Base-by-base conservation (phyloP, 2,888 invertebrate species). In the Troilus luridus region DNA sequence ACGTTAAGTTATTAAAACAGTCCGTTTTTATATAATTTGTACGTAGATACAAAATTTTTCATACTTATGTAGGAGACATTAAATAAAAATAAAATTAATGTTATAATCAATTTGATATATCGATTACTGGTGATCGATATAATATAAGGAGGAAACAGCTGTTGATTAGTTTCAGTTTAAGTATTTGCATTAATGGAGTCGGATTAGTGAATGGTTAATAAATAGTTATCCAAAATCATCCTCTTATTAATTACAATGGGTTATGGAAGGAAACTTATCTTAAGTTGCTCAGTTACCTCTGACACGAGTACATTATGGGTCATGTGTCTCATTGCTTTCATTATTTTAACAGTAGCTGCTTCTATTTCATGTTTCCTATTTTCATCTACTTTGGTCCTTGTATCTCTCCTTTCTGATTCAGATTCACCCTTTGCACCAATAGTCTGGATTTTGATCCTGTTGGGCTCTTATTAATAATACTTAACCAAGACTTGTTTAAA, bases 321-420 rank as follows among this genome's bases (percentile, higher is more conserved):
- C 96, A 99, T 97, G 93, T 97, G 97, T 96, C 99, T 99, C 93
- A 99, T 96, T 89, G 98, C 98, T 95, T 99, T 99, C 99, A 99
- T 99, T 94, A 99, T 99, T 94, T 98, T 96, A 92, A 99, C 99
- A 94, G 99, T 99, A 92, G 99, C 99, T 89, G 99, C 99, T 95
- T 99, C 99, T 93, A 99, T 99, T 95, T 99, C 99, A 94, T 99
- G 99, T 94, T 99, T 99, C 93, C 99, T 96, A 95, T 99, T 99
- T 94, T 99, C 99, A 94, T 99, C 99, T 88, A 99, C 98, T 95
- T 99, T 99, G 94, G 97, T 98, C 93, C 99, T 96, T 0, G 99
- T 99, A 95, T 99, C 99, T 94, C 98, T 97, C 93, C 99, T 96
- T 94, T 99, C 99, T n/a, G 99, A 99, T 94, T 99, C 99, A 72